Percentiles rank a stretch among this genome's conserved stretches.
These are phyloP conservation scores for Formicarius rufipectus DNA, from an alignment of 2,113 vertebrate genomes.

Conservation along the genomic window DNA sequence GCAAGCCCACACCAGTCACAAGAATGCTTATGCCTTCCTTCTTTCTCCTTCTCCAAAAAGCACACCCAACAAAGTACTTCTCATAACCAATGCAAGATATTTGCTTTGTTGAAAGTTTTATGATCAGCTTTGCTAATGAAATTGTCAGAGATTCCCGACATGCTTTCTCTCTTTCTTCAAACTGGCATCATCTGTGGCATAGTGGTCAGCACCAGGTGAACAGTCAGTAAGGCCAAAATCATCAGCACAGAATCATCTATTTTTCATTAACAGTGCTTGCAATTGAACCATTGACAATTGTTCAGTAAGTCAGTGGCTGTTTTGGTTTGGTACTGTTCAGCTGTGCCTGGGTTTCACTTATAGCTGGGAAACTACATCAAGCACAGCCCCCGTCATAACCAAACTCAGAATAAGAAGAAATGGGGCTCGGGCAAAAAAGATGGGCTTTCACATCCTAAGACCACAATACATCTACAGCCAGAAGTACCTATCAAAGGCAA, in stretches of 20 bases:
- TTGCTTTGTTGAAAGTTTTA: not conserved
- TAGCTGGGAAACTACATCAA: not conserved
- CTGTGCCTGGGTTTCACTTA: not conserved
- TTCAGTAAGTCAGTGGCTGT: not conserved
- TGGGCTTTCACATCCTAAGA: not conserved
- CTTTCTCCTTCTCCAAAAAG: not conserved
- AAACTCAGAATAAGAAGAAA: not conserved
- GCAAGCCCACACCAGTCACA: not conserved
- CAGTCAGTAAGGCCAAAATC: not conserved
- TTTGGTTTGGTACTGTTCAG: not conserved
- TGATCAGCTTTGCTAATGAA: not conserved
- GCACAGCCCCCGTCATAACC: not conserved
- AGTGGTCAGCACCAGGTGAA: not conserved
- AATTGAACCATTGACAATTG: not conserved
- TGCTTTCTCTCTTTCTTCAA: not conserved
- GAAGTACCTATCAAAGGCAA: not conserved
- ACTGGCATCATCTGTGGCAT: not conserved
- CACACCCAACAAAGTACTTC: not conserved
- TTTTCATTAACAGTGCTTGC: not conserved
- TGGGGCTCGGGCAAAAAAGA: not conserved
- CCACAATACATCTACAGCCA: not conserved
- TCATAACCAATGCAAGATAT: not conserved
- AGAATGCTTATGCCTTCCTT: not conserved
- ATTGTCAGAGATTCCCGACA: not conserved
- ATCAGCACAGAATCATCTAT: not conserved